Evolutionary conservation across 2,888 invertebrate genomes (phyloP), one percentile per base, ranked within the genome.

Genomic region (Theodoxus fluviatilis): DNA sequence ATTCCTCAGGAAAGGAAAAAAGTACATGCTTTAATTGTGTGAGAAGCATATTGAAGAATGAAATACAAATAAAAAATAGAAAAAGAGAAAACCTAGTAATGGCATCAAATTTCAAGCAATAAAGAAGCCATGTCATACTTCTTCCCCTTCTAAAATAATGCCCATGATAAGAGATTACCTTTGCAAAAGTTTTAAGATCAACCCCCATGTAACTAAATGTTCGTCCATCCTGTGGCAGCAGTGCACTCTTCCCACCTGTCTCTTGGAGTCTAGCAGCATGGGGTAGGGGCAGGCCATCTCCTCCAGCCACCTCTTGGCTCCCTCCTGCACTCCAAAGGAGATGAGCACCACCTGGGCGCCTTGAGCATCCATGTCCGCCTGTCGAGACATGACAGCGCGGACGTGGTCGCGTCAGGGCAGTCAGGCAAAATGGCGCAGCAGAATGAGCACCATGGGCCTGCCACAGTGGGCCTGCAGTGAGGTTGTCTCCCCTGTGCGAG

Each of bases 351-450:
- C 76, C 7, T 68, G 65, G 25, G 78, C 75, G 63, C 75, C 75
- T n/a, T 69, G 71, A 52, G 22, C 47, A 47, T 22, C 31, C 35
- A 18, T 2, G 37, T 65, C 68, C 65, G 80, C 80, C 75, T 79
- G 69, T 47, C 70, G 57, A n/a, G 73, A 37, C 52, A 71, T 67
- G 37, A 83, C 69, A 15, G 77, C 71, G 25, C 74, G 67, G 15
- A 83, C 75, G 70, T 85, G 85, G 71, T 78, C 79, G 59, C 83
- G 84, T 85, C 85, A 85, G 65, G 85, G 85, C 12, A 83, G 81
- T 85, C 85, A 85, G 49, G 83, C 84, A 79, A 84, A 85, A 73
- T 85, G 85, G 18, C 85, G 76, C 38, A 84, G 75, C 47, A 84
- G 67, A 7, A 84, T 74, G 25, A 84, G 73, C 37, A 84, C 71